Base-by-base conservation (phyloP, 2,888 invertebrate genomes). In the Folsomia manolachei region DNA sequence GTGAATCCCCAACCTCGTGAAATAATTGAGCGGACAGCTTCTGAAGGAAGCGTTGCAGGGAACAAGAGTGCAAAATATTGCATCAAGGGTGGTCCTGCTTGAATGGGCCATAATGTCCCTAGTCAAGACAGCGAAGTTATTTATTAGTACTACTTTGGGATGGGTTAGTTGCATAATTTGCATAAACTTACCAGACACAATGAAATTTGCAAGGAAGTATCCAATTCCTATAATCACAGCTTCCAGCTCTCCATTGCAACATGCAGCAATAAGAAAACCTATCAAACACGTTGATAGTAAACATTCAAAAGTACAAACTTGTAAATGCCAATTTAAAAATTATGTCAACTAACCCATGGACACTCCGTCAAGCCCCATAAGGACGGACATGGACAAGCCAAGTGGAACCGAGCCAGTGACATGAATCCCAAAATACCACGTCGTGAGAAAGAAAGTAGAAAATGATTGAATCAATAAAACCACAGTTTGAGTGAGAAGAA, bases 21-120 rank as follows among this genome's bases (percentile, higher is more conserved):
- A 19, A 56, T 56, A 56, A 56, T 56, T 18, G 56, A 56, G 21
- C 56, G 56, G 21, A 56, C 56, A 21, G 56, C 18, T n/a, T 56
- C 56, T 4, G 11, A 14, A 4, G 56, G 56, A 56, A 56, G 56
- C 11, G 56, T 56, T 18, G 56, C 56, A 56, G 56, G 56, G n/a
- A 56, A 56, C 56, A 56, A 56, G 4, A 19, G 4, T 21, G 56
- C 56, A 56, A 79, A 68, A 23, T 75, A 78, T 63, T 78, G 78
- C 21, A 79, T 74, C 91, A 87, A 81, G 89, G 87, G 1, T 0
- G 96, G 96, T 94, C 97, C 96, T 69, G 94, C 94, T 84, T 96
- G 95, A 74, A 95, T 90, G 72, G 96, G 96, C 96, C 96, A 96
- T 83, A 96, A 94, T 27, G 96, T 72, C 27, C 76, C 74, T 69